A percentile compares a stretch with the other conserved stretches of the same genome.
Conservation (phyloP, 2,888 invertebrate species). For the Amblyjoppa fuscipennis region DNA sequence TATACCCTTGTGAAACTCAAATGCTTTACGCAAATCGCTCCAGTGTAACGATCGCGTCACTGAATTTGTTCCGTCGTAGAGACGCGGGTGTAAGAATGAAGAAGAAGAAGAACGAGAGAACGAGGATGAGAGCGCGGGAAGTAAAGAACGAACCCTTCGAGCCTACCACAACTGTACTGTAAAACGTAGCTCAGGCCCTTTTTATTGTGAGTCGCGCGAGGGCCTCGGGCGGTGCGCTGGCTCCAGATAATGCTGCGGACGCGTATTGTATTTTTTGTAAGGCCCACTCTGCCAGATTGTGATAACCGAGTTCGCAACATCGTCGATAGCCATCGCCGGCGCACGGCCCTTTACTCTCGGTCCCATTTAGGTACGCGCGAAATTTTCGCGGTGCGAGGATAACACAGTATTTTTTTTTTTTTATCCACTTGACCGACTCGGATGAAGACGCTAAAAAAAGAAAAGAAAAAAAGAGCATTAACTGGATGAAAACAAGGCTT, state of each 20-base stretch:
- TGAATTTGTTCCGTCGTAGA: slow-evolving; percentile 6
- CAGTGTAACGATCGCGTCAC: neutral
- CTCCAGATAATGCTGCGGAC: slow-evolving; percentile 76
- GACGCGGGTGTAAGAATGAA: neutral
- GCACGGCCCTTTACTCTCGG: slow-evolving; percentile 51
- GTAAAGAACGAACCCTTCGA: slow-evolving; percentile 28
- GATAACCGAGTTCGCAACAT: slow-evolving; percentile 83
- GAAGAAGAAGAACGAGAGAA: slow-evolving; percentile 3
- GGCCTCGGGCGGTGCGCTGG: slow-evolving; percentile 69
- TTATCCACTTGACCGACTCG: slow-evolving; percentile 36
- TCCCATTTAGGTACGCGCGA: slow-evolving; percentile 5
- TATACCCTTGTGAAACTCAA: neutral
- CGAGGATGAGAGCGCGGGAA: slow-evolving; percentile 4
- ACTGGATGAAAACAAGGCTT: slow-evolving; percentile 8
- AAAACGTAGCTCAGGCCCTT: slow-evolving; percentile 51
- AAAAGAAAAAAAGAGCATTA: slow-evolving; percentile 20
- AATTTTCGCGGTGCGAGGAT: neutral
- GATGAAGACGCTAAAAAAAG: slow-evolving; percentile 13
- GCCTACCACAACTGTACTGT: slow-evolving; percentile 40
- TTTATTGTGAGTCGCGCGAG: slow-evolving; percentile 59
- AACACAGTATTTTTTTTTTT: slow-evolving; percentile 19
- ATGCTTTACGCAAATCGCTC: neutral
- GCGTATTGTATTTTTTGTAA: slow-evolving; percentile 84
- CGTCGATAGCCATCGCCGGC: slow-evolving; percentile 75
- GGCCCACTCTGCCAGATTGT: slow-evolving; percentile 84